Evolutionary conservation across 2,888 invertebrate species (phyloP).

Genomic region (Exocentrus adspersus): DNA sequence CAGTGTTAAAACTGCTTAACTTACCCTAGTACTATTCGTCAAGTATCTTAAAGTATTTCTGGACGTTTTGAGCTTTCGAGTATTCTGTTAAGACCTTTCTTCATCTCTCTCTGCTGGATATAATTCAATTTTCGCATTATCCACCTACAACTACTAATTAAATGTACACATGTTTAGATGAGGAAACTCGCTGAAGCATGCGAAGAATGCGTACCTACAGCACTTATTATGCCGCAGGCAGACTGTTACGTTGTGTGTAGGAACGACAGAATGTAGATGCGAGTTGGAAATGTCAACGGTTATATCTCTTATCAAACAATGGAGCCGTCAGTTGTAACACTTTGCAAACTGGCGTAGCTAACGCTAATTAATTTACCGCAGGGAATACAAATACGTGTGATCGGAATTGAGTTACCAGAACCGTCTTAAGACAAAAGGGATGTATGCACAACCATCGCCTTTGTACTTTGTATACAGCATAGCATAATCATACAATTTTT

Average conservation of each 20-base stretch:
- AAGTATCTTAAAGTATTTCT: too few species aligned
- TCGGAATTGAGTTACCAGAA: background rate
- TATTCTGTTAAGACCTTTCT: too few species aligned
- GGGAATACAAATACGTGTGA: background rate
- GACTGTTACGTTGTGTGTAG: background rate
- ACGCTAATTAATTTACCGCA: conserved; percentile 5
- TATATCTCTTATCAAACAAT: conserved; percentile 7
- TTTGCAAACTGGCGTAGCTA: background rate
- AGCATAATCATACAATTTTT: too few species aligned
- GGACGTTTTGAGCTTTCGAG: too few species aligned
- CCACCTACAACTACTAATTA: background rate
- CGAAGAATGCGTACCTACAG: background rate
- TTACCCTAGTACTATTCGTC: too few species aligned
- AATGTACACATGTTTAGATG: background rate
- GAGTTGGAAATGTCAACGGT: background rate
- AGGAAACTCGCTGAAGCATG: background rate
- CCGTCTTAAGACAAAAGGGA: background rate
- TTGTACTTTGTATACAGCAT: too few species aligned
- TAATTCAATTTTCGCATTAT: background rate
- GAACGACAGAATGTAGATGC: conserved; percentile 10
- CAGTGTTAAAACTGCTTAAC: too few species aligned
- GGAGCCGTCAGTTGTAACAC: conserved; percentile 8
- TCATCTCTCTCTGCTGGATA: too few species aligned
- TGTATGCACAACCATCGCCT: too few species aligned
- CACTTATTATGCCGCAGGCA: background rate